phyloP scores from a whole-genome alignment of 2,888 invertebrate species.

The Dioctria linearis region DNA sequence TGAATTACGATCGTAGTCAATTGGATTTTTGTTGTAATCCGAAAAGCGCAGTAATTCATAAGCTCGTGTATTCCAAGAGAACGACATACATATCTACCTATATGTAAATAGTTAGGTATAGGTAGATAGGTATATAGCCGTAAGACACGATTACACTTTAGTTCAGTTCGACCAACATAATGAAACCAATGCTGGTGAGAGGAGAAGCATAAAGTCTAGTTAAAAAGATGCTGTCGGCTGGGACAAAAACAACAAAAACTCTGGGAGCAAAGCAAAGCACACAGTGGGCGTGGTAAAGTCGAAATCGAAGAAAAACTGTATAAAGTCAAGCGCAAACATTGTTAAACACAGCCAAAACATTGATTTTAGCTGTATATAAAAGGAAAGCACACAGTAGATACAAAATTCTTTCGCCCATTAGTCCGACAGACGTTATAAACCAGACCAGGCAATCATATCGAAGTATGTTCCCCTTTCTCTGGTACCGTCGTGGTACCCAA shows the following conservation, averaged over 20 bases:
- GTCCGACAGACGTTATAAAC: background rate
- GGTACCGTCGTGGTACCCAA: too few relatives aligned
- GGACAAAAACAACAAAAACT: background rate
- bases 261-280: background rate
- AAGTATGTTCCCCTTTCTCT: background rate
- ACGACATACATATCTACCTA: background rate
- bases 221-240: constrained; percentile 1
- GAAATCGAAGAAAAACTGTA: constrained; percentile 22
- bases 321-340: constrained; percentile 44
- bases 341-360: constrained; percentile 49
- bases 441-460: background rate
- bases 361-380: constrained; percentile 34
- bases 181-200: background rate
- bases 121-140: constrained; percentile 8
- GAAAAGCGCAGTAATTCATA: constrained; percentile 11
- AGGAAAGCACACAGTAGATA: constrained; percentile 13
- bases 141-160: background rate
- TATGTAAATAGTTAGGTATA: background rate
- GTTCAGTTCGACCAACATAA: background rate
- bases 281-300: constrained; percentile 46
- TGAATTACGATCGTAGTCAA: constrained; percentile 65
- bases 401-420: constrained; percentile 14
- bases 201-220: background rate
- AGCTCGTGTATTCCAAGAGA: constrained; percentile 31
- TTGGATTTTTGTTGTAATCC: constrained; percentile 39